Evolutionary conservation across 2,888 invertebrate species (phyloP), one percentile per base, ranked within the genome.

Genomic region (Dolichomitus sp.): DNA sequence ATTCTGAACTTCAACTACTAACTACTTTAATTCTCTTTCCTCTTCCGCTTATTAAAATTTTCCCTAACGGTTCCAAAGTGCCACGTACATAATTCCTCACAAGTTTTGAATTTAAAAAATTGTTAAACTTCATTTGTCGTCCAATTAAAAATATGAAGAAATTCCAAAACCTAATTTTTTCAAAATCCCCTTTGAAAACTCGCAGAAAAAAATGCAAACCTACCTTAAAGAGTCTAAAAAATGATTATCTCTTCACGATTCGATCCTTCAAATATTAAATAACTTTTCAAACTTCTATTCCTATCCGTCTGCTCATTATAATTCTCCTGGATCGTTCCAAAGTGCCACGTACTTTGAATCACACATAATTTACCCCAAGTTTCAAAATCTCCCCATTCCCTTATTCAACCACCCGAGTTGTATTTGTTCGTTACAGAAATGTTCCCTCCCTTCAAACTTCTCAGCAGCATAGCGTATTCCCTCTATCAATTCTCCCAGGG

Each of bases 401-500:
- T n/a, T 14, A 9, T 27, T 30, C 33, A 14, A 59, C n/a, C 17
- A 17, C 6, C 14, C 7, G 30, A 30, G 17, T 59, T 33, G 57
- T 59, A 59, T 33, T 59, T 59, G 57, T 59, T 59, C 17, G 57
- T 33, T 33, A 59, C 33, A 33, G 33, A 30, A 27, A 23, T 54
- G n/a, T 14, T 33, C 33, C 7, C 57, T 17, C 57, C n/a, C n/a
- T 30, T 59, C 6, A 30, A 59, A 59, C 57, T 59, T 9, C 57
- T n/a, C 33, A 6, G 57, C 17, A 33, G 33, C 1, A 12, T 9
- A 59, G 57, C 7, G 33, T 59, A 33, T 59, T 59, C 33, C 33
- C 57, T 59, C 57, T 33, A 59, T 33, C n/a, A 59, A 30, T 33
- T 59, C 33, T 33, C 33, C 7, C 33, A 59, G 30, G 57, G n/a